Evolutionary conservation across 2,888 invertebrate species (phyloP).

Genomic region (Cantharis rustica): DNA sequence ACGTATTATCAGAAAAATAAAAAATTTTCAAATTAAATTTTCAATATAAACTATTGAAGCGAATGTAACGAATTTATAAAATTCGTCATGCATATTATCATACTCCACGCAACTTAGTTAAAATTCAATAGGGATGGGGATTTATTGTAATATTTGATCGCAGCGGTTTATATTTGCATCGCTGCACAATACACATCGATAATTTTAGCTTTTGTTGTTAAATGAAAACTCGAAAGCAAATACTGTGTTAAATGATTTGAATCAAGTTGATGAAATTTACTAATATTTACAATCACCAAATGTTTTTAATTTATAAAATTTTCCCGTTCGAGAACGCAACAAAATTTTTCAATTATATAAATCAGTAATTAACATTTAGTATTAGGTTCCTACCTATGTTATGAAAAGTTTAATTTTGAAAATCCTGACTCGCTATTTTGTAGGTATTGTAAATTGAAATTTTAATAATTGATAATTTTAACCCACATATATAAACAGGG

Average conservation of each 20-base stretch:
- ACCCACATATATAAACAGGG: background rate
- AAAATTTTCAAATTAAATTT: background rate
- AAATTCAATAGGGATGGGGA: slow-evolving; percentile 13
- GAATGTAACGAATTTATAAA: slow-evolving; percentile 14
- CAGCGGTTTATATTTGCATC: slow-evolving; percentile 11
- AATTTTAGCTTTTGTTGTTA: slow-evolving; percentile 12
- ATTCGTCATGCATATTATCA: slow-evolving; percentile 14
- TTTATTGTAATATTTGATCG: slow-evolving; percentile 17
- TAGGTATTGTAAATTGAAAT: background rate
- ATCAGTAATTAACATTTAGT: background rate
- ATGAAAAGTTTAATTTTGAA: background rate
- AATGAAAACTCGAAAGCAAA: slow-evolving; percentile 6
- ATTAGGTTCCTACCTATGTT: background rate
- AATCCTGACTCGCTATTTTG: background rate
- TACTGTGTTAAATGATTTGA: slow-evolving; percentile 2
- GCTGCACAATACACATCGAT: slow-evolving; percentile 14
- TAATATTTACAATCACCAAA: background rate
- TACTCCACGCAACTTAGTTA: slow-evolving; percentile 7
- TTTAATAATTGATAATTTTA: background rate
- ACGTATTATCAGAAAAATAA: background rate
- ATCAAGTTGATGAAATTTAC: background rate
- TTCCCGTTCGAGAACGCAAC: background rate
- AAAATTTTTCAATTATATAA: background rate
- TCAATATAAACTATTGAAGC: background rate
- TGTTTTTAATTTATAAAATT: background rate